A percentile compares a stretch with the other conserved stretches of the same genome.
Evolutionary conservation across 2,113 vertebrate genomes (phyloP).

Genomic region (Callionymus lyra): DNA sequence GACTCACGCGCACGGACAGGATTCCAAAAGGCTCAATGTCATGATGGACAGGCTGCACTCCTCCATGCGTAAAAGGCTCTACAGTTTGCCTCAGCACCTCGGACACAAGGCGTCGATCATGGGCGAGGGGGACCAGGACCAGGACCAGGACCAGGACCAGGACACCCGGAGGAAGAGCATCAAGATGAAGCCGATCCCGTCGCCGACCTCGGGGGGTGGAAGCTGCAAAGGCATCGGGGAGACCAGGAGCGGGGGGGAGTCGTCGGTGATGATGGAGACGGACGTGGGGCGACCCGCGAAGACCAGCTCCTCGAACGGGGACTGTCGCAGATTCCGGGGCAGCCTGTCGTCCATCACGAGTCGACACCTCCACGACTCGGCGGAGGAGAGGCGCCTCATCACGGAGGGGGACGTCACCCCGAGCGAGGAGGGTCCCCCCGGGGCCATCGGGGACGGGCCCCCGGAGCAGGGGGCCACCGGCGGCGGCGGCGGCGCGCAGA

Average conservation of each 20-base stretch:
- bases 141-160: constrained; percentile 81
- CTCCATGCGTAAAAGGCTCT: constrained; percentile 97
- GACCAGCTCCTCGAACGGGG: constrained; percentile 94
- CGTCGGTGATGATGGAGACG: constrained; percentile 69
- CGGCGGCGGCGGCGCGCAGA: constrained; percentile 47
- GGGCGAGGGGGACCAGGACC: constrained; percentile 83
- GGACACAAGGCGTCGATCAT: constrained; percentile 86
- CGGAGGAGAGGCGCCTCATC: constrained; percentile 88
- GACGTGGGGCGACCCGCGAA: constrained; percentile 76
- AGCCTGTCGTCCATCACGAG: constrained; percentile 91
- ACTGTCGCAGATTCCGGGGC: constrained; percentile 89
- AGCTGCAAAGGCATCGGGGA: constrained; percentile 66
- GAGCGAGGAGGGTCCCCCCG: constrained; percentile 72
- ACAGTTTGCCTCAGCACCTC: constrained; percentile 96
- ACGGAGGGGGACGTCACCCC: constrained; percentile 79
- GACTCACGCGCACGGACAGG: constrained; percentile 49
- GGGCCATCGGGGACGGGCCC: constrained; percentile 70
- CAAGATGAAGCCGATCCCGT: constrained; percentile 83
- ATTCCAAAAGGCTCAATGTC: constrained; percentile 56
- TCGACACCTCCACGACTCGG: constrained; percentile 79
- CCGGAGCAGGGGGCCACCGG: constrained; percentile 64
- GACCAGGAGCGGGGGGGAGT: constrained; percentile 68
- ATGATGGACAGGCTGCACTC: constrained; percentile 91
- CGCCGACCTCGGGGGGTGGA: constrained; percentile 68
- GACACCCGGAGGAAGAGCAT: constrained; percentile 90